Percentiles rank a stretch among this genome's conserved stretches.
Evolutionary conservation across 2,888 invertebrate genomes (phyloP).

Genomic region (Rugalucina vietnamica): DNA sequence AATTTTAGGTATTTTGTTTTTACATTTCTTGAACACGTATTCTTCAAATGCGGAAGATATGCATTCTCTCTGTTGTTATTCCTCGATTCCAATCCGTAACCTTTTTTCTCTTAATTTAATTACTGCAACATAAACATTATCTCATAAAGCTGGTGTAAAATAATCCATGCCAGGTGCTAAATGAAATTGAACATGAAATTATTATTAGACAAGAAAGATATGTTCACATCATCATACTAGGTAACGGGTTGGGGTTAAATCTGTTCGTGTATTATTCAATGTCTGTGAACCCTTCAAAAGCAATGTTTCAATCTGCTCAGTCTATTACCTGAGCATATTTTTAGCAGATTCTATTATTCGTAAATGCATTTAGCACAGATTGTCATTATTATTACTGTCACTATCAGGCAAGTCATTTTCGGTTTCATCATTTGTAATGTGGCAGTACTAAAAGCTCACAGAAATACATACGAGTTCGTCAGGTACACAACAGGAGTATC

Average conservation of each 20-base stretch:
- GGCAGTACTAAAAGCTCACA: neutral
- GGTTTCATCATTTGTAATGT: neutral
- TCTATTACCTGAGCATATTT: neutral
- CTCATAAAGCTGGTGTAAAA: constrained; percentile 1
- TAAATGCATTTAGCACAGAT: neutral
- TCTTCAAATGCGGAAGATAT: too few species aligned
- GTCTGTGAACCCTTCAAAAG: neutral
- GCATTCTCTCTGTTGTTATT: too few species aligned
- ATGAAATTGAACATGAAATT: constrained; percentile 14
- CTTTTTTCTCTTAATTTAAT: constrained; percentile 6
- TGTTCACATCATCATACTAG: neutral
- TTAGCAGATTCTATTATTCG: neutral
- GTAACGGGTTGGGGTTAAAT: neutral
- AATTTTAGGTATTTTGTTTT: too few species aligned
- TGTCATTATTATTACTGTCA: neutral
- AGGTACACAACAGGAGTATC: too few species aligned
- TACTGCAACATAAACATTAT: constrained; percentile 12
- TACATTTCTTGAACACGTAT: too few species aligned
- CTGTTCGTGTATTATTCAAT: neutral
- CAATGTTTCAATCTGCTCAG: neutral
- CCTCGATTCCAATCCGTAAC: neutral
- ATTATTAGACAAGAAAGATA: constrained; percentile 12
- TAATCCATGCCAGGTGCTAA: constrained; percentile 5
- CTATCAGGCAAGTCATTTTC: neutral
- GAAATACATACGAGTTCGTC: neutral